A percentile compares a stretch with the other conserved stretches of the same genome.
These are phyloP conservation scores for Oryzias curvinotus DNA, from an alignment of 2,113 vertebrate species.

Conservation along the genomic window DNA sequence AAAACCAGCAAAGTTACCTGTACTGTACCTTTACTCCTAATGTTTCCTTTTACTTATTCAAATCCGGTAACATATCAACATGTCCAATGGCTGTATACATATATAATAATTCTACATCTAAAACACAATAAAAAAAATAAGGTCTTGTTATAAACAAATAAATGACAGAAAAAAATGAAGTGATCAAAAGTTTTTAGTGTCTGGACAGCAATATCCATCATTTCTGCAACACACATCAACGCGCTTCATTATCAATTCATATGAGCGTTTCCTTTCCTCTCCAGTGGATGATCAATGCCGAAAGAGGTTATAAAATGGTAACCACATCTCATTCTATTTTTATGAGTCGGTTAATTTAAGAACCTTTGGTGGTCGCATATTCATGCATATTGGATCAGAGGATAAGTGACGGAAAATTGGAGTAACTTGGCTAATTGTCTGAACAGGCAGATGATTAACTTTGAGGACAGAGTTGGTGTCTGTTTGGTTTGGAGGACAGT, in stretches of 20 bases:
- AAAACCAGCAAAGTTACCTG: too few species aligned
- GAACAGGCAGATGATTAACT: slow-evolving; percentile 8
- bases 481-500: neutral
- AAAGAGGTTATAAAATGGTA: slow-evolving; percentile 65
- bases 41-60: too few species aligned
- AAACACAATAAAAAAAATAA: too few species aligned
- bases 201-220: slow-evolving; percentile 12
- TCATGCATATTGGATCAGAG: slow-evolving; percentile 25
- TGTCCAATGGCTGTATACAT: too few species aligned
- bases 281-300: slow-evolving; percentile 52
- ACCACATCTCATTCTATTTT: slow-evolving; percentile 60
- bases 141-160: too few species aligned
- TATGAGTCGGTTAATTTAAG: slow-evolving; percentile 58
- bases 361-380: slow-evolving; percentile 33
- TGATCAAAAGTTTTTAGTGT: slow-evolving; percentile 7
- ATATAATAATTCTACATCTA: too few species aligned
- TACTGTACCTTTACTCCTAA: too few species aligned
- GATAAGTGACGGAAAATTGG: slow-evolving; percentile 19
- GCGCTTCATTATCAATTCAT: slow-evolving; percentile 52
- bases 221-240: slow-evolving; percentile 36
- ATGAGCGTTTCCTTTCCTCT: slow-evolving; percentile 39
- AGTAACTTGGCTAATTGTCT: slow-evolving; percentile 17
- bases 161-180: too few species aligned
- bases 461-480: neutral
- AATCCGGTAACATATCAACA: too few species aligned